Conservation (phyloP, 2,888 invertebrate genomes). For the Hypercompe scribonia region DNA sequence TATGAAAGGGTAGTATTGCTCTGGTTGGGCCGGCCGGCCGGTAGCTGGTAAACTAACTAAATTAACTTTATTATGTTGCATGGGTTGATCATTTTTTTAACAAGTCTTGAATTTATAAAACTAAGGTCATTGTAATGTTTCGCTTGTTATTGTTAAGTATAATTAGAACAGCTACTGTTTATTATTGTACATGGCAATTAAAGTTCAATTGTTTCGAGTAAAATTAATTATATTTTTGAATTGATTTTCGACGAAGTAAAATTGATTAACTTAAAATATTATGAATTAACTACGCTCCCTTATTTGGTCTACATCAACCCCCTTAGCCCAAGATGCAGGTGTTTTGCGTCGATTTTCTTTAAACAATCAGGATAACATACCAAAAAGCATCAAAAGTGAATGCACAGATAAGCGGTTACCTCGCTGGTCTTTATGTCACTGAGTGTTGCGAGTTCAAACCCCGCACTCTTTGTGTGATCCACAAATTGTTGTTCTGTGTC, state of each 20-base stretch:
- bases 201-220: not conserved
- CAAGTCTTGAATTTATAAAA: constrained; percentile 7
- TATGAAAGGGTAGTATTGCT: too few relatives aligned
- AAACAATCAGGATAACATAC: too few relatives aligned
- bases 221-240: not conserved
- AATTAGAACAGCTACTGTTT: constrained; percentile 10
- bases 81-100: not conserved
- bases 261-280: not conserved
- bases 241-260: not conserved
- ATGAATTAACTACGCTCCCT: not conserved
- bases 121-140: constrained; percentile 14
- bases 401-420: too few relatives aligned
- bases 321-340: too few relatives aligned
- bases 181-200: constrained; percentile 11
- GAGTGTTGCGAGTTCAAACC: too few relatives aligned
- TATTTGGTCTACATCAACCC: not conserved
- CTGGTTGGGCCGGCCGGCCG: too few relatives aligned
- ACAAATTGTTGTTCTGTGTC: too few relatives aligned
- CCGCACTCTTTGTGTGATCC: too few relatives aligned
- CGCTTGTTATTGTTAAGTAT: constrained; percentile 14
- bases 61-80: not conserved
- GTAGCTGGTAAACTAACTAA: too few relatives aligned
- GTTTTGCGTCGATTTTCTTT: too few relatives aligned
- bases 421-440: too few relatives aligned
- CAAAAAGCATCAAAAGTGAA: too few relatives aligned